Conservation (phyloP, 1,140 invertebrate species). For the Hylaeus volcanicus region DNA sequence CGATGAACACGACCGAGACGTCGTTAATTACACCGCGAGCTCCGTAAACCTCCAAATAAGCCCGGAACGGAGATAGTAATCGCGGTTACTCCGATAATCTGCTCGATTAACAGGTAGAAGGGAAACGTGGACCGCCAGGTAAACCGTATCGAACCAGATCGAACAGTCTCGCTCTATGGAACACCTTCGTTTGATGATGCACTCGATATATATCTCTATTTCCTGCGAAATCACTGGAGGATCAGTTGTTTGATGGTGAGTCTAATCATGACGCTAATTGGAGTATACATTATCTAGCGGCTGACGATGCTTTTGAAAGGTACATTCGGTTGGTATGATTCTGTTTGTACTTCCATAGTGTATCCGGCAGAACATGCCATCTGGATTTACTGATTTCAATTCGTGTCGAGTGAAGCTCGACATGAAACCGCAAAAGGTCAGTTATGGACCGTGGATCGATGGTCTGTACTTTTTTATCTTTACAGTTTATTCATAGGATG, state of each 20-base stretch:
- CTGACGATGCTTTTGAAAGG: no score
- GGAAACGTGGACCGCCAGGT: not conserved
- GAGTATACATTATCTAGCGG: not conserved
- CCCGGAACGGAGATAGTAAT: slow-evolving; percentile 49
- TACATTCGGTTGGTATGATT: no score
- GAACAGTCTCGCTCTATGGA: not conserved
- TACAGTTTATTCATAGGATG: no score
- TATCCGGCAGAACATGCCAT: no score
- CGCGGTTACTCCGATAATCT: slow-evolving; percentile 41
- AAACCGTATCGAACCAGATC: not conserved
- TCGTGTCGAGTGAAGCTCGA: no score
- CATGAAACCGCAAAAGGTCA: no score
- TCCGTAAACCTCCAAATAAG: slow-evolving; percentile 43
- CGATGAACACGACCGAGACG: slow-evolving; percentile 50
- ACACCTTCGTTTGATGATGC: not conserved
- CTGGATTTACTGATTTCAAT: no score
- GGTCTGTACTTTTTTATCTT: no score
- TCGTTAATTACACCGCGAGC: slow-evolving; percentile 54
- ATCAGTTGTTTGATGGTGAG: not conserved
- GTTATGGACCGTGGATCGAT: no score
- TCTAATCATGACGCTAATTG: not conserved
- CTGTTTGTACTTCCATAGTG: no score
- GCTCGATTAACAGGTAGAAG: slow-evolving; percentile 31
- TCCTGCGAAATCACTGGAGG: not conserved
- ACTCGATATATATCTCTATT: not conserved